Evolutionary conservation across 2,797 vertebrate species (phyloP), one percentile per base, ranked within the genome.

Genomic region (Allobates femoralis): DNA sequence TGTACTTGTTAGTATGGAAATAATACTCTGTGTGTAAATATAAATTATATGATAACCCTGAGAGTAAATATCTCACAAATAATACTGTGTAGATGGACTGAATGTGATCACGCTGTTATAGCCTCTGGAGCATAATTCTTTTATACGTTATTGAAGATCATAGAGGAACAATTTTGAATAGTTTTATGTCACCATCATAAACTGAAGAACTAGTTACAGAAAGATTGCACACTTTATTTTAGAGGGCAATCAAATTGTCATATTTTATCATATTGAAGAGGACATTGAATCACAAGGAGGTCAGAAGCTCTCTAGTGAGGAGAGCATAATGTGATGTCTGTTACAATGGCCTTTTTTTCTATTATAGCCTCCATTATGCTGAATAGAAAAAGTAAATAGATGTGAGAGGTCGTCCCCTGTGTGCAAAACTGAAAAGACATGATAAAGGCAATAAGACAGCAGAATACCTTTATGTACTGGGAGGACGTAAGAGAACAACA

Each of bases 241-340:
- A 23, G 71, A 46, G 69, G 69, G 19, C 69, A 73, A 73, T 69
- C 32, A 69, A 37, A n/a, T 32, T 77, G 74, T 55, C 26, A 77
- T 55, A 77, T 55, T 77, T 55, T 77, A 77, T 56, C 10, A 77
- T 77, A 55, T 14, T 32, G 26, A 77, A 32, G 28, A 55, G 75
- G 75, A 56, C 26, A 23, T 5, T 56, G 75, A 77, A 55, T 77
- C 26, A 77, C 53, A 32, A 74, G 6, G 14, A 74, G 41, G 71
- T 74, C 71, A 74, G 71, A 74, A 26, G 11, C 41, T 74, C 71
- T 74, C 71, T 50, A 21, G 23, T 50, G 41, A 55, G 28, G 5
- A 32, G 3, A 55, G 50, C 51, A 77, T 77, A 77, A 32, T 77
- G 75, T 32, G 16, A 77, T 34, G 28, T 32, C 51, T 77, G 28